A percentile compares a stretch with the other conserved stretches of the same genome.
Conservation (phyloP, 2,888 invertebrate genomes). For the Atherix ibis region DNA sequence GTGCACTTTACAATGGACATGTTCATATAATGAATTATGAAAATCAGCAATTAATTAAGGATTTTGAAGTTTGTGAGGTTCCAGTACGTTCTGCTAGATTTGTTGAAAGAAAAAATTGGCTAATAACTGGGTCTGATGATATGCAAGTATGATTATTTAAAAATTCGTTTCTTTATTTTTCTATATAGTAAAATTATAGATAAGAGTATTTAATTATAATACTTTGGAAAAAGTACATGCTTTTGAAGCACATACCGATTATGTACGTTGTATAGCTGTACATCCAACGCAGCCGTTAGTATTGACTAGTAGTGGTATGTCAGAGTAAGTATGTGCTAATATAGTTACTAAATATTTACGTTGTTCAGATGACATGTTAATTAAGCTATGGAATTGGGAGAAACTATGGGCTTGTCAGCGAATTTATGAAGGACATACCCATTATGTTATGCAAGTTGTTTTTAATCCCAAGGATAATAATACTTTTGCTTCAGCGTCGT, state of each 20-base stretch:
- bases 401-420: constrained; percentile 97
- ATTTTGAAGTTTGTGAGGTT: constrained; percentile 88
- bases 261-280: constrained; percentile 87
- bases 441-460: constrained; percentile 99
- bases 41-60: constrained; percentile 74
- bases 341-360: not conserved
- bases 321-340: too few relatives aligned
- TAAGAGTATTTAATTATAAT: constrained; percentile 96
- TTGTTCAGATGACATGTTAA: constrained; percentile 81
- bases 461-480: constrained; percentile 99
- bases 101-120: constrained; percentile 96
- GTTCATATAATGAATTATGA: constrained; percentile 99
- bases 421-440: constrained; percentile 97
- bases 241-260: constrained; percentile 98
- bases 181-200: too few relatives aligned
- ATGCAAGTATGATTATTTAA: constrained; percentile 44
- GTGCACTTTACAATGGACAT: constrained; percentile 95
- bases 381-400: constrained; percentile 99
- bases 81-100: constrained; percentile 94
- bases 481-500: constrained; percentile 97
- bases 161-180: too few relatives aligned
- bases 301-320: constrained; percentile 86
- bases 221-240: constrained; percentile 90
- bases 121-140: constrained; percentile 93
- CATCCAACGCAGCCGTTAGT: constrained; percentile 97